A percentile compares a stretch with the other conserved stretches of the same genome.
These are phyloP conservation scores for Muntiacus muntjak DNA, from an alignment of 2,113 vertebrate species.

Conservation along the genomic window DNA sequence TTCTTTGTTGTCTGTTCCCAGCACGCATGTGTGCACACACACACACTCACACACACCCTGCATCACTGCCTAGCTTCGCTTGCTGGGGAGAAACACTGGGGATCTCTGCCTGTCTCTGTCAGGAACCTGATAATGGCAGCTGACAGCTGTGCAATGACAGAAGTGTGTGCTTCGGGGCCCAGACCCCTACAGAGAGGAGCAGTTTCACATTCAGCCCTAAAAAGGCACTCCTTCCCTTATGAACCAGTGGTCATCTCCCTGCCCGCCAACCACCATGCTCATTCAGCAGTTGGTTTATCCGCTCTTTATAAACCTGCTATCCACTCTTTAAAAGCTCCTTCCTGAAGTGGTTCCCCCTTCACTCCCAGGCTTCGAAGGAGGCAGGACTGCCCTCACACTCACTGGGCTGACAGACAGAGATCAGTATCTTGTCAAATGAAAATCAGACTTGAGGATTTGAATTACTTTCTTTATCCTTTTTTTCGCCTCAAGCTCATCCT, in stretches of 20 bases:
- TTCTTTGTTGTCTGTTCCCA: background rate
- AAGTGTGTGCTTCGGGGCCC: background rate
- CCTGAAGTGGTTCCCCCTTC: background rate
- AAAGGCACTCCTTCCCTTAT: background rate
- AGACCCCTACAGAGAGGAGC: background rate
- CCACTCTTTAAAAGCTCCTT: background rate
- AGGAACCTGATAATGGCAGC: background rate
- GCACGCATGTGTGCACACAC: too few species aligned
- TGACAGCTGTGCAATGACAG: slow-evolving; percentile 58
- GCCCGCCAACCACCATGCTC: background rate
- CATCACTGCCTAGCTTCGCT: background rate
- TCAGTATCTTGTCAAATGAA: background rate
- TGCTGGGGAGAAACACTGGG: slow-evolving; percentile 14
- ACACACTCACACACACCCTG: background rate
- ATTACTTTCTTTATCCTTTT: slow-evolving; percentile 14
- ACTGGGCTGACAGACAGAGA: background rate
- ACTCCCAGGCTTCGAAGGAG: background rate
- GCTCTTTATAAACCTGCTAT: background rate
- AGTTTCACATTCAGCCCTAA: background rate
- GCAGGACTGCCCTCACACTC: background rate
- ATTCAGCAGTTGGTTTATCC: background rate
- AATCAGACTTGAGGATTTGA: slow-evolving; percentile 2
- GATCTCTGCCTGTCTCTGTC: background rate
- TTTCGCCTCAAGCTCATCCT: slow-evolving; percentile 35
- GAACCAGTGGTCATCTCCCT: background rate